phyloP scores from a whole-genome alignment of 2,888 invertebrate species.

The Masnerella sp. region DNA sequence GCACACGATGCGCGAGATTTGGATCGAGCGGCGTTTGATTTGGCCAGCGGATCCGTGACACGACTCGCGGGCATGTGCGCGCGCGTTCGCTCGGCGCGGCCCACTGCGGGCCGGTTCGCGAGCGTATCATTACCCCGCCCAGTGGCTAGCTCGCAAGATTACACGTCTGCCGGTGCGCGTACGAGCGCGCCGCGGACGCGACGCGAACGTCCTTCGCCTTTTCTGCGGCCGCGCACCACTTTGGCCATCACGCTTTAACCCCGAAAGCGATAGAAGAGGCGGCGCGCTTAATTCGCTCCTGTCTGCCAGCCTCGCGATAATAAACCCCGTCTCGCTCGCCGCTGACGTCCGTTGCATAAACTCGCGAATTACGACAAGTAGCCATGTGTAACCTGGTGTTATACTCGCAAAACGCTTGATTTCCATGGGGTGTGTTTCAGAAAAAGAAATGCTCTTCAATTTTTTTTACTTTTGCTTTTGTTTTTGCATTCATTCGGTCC shows the following conservation, averaged over 20 bases:
- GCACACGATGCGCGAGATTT: slow-evolving; percentile 35
- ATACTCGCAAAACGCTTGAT: slow-evolving; percentile 26
- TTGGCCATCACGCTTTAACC: slow-evolving; percentile 46
- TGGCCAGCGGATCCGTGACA: slow-evolving; percentile 56
- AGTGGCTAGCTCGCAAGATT: slow-evolving; percentile 77
- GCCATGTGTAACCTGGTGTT: slow-evolving; percentile 44
- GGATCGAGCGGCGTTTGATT: slow-evolving; percentile 27
- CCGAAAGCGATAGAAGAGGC: slow-evolving; percentile 49
- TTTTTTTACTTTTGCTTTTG: too few species aligned
- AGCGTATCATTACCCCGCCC: slow-evolving; percentile 78
- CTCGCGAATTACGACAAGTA: slow-evolving; percentile 34
- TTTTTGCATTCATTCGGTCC: too few species aligned
- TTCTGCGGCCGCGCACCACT: slow-evolving; percentile 28
- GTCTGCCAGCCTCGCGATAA: slow-evolving; percentile 21
- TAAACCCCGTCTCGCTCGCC: slow-evolving; percentile 12
- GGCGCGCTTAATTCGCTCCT: slow-evolving; percentile 41
- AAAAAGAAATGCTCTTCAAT: too few species aligned
- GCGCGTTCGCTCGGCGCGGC: slow-evolving; percentile 65
- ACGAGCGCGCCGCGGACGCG: slow-evolving; percentile 59
- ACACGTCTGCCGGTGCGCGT: slow-evolving; percentile 72
- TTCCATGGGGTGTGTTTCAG: too few species aligned
- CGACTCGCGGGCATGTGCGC: slow-evolving; percentile 61
- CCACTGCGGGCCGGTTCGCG: slow-evolving; percentile 67
- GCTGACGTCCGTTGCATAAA: slow-evolving; percentile 29
- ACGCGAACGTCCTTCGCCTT: slow-evolving; percentile 46